Conservation (phyloP, 2,888 invertebrate genomes). For the Yponomeuta malinellus region DNA sequence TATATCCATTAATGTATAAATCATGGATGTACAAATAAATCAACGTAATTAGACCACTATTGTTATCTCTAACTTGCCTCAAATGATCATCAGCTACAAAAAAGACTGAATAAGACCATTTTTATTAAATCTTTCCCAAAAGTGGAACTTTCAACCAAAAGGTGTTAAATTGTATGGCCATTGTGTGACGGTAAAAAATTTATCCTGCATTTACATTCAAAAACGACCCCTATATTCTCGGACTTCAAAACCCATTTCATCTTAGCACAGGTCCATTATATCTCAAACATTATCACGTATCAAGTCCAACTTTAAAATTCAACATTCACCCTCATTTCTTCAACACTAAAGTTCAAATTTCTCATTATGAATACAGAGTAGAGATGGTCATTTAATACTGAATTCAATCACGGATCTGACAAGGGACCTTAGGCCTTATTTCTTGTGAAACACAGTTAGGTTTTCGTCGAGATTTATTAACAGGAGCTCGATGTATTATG, state of each 20-base stretch:
- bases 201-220: not conserved
- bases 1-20: too few relatives aligned
- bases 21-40: not conserved
- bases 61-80: not conserved
- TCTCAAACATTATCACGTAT: not conserved
- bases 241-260: not conserved
- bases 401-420: not conserved
- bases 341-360: not conserved
- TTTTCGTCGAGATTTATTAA: not conserved
- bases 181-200: not conserved
- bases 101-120: not conserved
- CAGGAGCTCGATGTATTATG: conserved; percentile 14
- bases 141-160: not conserved
- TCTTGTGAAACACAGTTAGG: not conserved
- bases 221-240: not conserved
- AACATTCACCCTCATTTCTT: not conserved
- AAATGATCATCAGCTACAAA: not conserved
- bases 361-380: not conserved
- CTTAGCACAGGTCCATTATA: not conserved
- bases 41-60: not conserved
- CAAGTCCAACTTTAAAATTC: not conserved
- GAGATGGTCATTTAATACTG: not conserved
- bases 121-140: not conserved
- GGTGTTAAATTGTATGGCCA: conserved; percentile 1
- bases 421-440: not conserved